Evolutionary conservation across 2,888 invertebrate species (phyloP).

Genomic region (Deilephila porcellus): DNA sequence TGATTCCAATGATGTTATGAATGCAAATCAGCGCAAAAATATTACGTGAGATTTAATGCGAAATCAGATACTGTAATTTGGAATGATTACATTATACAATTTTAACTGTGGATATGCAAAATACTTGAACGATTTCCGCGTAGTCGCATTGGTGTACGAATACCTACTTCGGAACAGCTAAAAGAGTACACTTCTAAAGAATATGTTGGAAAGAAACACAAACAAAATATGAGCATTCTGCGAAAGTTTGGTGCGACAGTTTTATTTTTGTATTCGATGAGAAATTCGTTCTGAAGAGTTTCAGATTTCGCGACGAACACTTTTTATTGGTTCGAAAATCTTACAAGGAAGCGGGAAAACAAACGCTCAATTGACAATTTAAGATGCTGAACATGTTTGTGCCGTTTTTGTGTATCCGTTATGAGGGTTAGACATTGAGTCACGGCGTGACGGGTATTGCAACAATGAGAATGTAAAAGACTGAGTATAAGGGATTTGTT

Average conservation of each 20-base stretch:
- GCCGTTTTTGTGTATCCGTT: too few species aligned
- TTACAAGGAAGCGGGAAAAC: not conserved
- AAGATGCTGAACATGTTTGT: not conserved
- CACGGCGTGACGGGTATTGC: too few species aligned
- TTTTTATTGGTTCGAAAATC: not conserved
- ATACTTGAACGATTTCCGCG: not conserved
- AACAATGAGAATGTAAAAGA: too few species aligned
- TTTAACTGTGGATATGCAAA: not conserved
- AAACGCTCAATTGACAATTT: not conserved
- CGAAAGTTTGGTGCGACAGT: not conserved
- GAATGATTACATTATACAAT: not conserved
- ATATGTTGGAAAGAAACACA: constrained; percentile 1
- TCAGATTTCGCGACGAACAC: not conserved
- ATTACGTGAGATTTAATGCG: not conserved
- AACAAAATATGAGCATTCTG: not conserved
- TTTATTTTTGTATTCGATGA: not conserved
- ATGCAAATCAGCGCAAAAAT: not conserved
- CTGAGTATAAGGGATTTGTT: too few species aligned
- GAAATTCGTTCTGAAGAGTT: not conserved
- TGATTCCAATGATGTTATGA: too few species aligned
- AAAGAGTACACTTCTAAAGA: not conserved
- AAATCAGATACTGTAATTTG: not conserved
- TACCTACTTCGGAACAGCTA: not conserved
- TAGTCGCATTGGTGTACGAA: not conserved
- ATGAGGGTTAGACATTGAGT: too few species aligned